phyloP scores from a whole-genome alignment of 2,888 invertebrate genomes.

The Mongoloraphidia duomilia region DNA sequence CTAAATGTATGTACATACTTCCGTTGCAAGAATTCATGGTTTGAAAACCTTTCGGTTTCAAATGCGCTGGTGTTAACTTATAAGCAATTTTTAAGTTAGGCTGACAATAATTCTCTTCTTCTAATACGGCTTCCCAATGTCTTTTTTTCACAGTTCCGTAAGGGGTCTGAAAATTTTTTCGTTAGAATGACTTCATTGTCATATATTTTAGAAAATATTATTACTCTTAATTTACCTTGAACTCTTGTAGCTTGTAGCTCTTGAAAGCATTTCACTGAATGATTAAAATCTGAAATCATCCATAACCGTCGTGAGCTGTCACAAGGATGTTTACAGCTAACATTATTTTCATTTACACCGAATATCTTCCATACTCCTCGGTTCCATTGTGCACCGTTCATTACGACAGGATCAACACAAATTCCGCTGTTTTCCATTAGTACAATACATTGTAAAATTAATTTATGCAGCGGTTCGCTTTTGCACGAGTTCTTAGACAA shows the following conservation, averaged over 20 bases:
- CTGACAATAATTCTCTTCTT: neutral
- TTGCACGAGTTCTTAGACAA: conserved; percentile 14
- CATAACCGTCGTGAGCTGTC: conserved; percentile 12
- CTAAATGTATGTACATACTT: neutral
- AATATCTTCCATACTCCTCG: conserved; percentile 16
- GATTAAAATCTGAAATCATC: conserved; percentile 17
- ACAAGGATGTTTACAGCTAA: conserved; percentile 15
- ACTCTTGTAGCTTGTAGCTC: no score
- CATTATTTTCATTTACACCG: conserved; percentile 8
- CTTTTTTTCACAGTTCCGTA: neutral
- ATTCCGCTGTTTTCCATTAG: conserved; percentile 13
- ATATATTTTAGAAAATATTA: no score
- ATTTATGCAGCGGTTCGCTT: conserved; percentile 12
- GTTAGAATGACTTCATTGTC: no score
- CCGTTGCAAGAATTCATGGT: neutral
- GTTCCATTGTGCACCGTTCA: conserved; percentile 18
- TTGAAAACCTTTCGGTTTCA: neutral
- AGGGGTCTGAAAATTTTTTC: neutral
- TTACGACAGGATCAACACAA: conserved; percentile 14
- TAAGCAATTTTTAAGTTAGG: no score
- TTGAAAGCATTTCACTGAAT: conserved; percentile 15
- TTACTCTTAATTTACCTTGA: no score
- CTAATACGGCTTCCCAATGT: neutral
- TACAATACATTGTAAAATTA: conserved; percentile 16
- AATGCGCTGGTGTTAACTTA: neutral